phyloP scores from a whole-genome alignment of 2,797 vertebrate species.

The Argya squamiceps region DNA sequence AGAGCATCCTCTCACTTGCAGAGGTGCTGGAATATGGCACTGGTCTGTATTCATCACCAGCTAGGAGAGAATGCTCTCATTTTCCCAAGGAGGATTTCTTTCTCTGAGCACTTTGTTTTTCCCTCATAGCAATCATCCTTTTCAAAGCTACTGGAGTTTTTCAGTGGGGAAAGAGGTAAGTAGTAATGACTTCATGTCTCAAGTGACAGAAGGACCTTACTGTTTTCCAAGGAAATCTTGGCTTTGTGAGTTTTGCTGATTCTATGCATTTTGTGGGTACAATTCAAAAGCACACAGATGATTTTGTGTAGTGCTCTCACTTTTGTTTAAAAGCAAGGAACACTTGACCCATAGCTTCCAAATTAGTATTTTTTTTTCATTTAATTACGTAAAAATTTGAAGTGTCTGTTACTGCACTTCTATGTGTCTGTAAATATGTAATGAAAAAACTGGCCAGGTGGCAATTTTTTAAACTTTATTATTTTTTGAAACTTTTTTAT shows the following conservation, averaged over 20 bases:
- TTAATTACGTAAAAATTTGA: not conserved
- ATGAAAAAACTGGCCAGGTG: conserved; percentile 9
- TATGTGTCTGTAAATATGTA: not conserved
- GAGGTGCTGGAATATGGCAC: rapidly evolving
- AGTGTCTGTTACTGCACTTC: not conserved
- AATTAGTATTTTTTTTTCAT: not conserved
- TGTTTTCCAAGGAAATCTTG: conserved; percentile 10
- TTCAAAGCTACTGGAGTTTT: conserved; percentile 14
- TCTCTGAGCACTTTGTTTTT: not conserved
- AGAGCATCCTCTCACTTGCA: not conserved
- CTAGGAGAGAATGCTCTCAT: not conserved
- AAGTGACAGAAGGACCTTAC: not conserved
- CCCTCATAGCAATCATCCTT: not conserved
- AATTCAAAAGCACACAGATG: conserved; percentile 21
- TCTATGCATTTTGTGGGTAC: conserved; percentile 9
- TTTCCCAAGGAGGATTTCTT: not conserved
- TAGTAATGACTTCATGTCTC: not conserved
- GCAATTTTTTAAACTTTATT: not conserved
- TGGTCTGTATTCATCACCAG: not conserved
- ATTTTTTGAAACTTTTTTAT: not conserved
- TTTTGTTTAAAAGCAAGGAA: not conserved
- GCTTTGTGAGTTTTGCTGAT: conserved; percentile 1
- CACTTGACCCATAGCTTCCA: not conserved
- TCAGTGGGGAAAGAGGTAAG: not conserved
- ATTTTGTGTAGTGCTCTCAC: not conserved